Base-by-base conservation (phyloP, 2,113 vertebrate species). In the Sinocyclocheilus grahami region DNA sequence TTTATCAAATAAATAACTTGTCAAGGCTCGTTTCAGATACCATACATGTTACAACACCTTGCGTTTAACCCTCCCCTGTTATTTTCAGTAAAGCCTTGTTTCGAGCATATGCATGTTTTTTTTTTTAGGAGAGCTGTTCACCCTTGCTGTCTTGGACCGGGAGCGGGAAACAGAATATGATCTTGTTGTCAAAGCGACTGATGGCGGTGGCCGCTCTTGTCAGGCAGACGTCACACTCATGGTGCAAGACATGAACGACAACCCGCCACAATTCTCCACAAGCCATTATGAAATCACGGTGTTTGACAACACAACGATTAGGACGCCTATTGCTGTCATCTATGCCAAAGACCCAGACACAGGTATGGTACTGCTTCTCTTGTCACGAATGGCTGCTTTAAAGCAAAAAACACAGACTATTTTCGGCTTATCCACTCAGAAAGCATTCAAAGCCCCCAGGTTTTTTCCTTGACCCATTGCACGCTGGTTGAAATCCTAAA, bases 251-350 rank as follows among this genome's bases (percentile, higher is more conserved):
- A 95, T 95, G 7, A 99, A 99, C 0, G 98, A 99, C 93, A 99
- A 99, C 0, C 92, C 96, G 0, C 98, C 98, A 0, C 91, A 20
- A 24, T 99, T 99, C 95, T 97, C 96, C 87, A 95, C 95, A 77
- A 94, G 92, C 42, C 97, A 97, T 91, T 98, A 97, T 3, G 89
- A 96, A 0, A 95, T 99, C 89, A 97, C 95, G 0, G 94, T 99
- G 87, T 99, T 98, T 3, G 97, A 99, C 93, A 99, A 99, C 95
- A 99, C 97, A 30, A 98, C 97, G 0, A 91, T 96, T 48, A 96
- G 96, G 85, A 98, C 98, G 0, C 98, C 98, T 0, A 90, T 99
- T 3, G 96, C 97, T 0, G 97, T 99, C 80, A 91, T 99, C 5
- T 95, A 96, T 89, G 98, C 98, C 91, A 95, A 95, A 83, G 98